Base-by-base conservation (phyloP, 2,113 vertebrate species). In the Octodon degus region DNA sequence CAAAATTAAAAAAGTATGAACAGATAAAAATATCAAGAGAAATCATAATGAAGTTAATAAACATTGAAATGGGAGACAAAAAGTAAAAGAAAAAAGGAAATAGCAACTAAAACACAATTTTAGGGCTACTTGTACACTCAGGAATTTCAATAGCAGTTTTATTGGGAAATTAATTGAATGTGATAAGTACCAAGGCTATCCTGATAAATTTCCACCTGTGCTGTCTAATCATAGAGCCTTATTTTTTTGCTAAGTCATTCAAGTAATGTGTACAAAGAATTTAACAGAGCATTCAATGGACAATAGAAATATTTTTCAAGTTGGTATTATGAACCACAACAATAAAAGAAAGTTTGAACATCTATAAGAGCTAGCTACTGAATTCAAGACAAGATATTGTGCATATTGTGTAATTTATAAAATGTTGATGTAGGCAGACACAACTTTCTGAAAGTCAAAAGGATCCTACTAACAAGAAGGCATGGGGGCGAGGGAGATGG, bases 231-330 rank as follows among this genome's bases (percentile, higher is more conserved):
- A 90, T 80, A 85, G 53, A 91, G 82, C 70, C 13, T 14, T 86
- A 13, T 55, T 92, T 76, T 62, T 17, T 1, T 12, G 27, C 53
- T 40, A 43, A 90, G 76, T 47, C n/a, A 19, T 12, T 5, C 9
- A n/a, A 20, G 30, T 53, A 87, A 68, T 90, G 74, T 77, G 88
- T 83, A 70, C 4, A 86, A 47, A 87, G 19, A 89, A 86, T 96
- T 84, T 94, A 85, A 72, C 2, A 81, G 87, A 90, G 65, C 0
- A 0, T 40, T 80, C 50, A 82, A 40, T 24, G 34, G 63, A 80
- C 2, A 88, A 16, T 65, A 90, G 32, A 95, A 95, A 95, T 96
- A 76, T 82, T 87, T 94, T 95, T 79, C 17, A 95, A 55, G 58
- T 92, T 91, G n/a, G 25, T 94, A 34, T 93, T 85, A 89, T 17